Evolutionary conservation across 2,888 invertebrate genomes (phyloP).

Genomic region (Hemistola chrysoprasaria): DNA sequence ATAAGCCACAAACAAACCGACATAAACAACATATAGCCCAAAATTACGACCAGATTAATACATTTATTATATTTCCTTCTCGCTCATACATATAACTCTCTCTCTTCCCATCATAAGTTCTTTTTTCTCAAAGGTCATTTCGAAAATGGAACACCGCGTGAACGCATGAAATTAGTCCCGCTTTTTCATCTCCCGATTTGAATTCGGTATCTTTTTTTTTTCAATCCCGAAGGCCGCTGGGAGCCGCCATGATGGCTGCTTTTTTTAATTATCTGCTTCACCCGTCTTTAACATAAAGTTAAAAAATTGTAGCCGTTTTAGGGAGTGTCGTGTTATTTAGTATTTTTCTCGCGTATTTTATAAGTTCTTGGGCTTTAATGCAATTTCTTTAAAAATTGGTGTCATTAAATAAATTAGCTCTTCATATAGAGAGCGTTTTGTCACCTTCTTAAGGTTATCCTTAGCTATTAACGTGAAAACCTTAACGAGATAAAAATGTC

Average conservation of each 20-base stretch:
- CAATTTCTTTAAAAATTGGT: too few relatives aligned
- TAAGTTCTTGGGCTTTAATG: constrained; percentile 13
- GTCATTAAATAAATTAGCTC: too few relatives aligned
- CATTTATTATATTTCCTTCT: constrained; percentile 61
- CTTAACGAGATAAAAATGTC: too few relatives aligned
- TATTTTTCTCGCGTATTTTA: constrained; percentile 16
- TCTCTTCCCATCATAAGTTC: constrained; percentile 34
- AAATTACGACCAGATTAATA: constrained; percentile 77
- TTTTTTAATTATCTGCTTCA: constrained; percentile 59
- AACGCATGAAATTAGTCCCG: constrained; percentile 76
- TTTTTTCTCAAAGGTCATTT: constrained; percentile 55
- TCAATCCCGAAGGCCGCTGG: constrained; percentile 48
- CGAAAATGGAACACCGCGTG: constrained; percentile 69
- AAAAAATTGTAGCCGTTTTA: constrained; percentile 23
- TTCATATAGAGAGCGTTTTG: too few relatives aligned
- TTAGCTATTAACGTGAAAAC: too few relatives aligned
- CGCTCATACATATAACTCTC: constrained; percentile 29
- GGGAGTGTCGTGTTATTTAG: constrained; percentile 22
- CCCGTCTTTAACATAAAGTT: constrained; percentile 20
- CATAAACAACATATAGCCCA: constrained; percentile 69
- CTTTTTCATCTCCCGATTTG: constrained; percentile 75
- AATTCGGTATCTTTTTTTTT: constrained; percentile 57
- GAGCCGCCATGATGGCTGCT: constrained; percentile 63
- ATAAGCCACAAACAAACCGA: constrained; percentile 17
- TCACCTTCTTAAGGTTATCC: too few relatives aligned